Evolutionary conservation across 2,888 invertebrate genomes (phyloP).

Genomic region (Caradrina clavipalpis): DNA sequence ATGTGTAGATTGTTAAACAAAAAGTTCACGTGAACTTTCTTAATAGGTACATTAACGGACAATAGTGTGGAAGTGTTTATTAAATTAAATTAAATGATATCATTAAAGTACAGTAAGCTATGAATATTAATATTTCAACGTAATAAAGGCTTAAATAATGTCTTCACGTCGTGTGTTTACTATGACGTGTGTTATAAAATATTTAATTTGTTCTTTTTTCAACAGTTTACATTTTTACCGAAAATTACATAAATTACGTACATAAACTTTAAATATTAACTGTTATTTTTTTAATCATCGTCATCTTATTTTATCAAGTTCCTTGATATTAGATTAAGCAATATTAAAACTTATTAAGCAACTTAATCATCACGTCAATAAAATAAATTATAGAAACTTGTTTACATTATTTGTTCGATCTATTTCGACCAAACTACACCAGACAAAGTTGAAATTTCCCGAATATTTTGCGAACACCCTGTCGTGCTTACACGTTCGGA

Average conservation of each 20-base stretch:
- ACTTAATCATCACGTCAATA: too few species aligned
- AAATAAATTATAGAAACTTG: too few species aligned
- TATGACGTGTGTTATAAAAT: constrained; percentile 5
- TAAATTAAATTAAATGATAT: constrained; percentile 35
- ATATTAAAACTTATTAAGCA: too few species aligned
- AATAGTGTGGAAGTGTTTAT: constrained; percentile 34
- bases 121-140: constrained; percentile 36
- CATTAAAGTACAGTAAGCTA: constrained; percentile 33
- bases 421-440: constrained; percentile 12
- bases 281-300: not conserved
- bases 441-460: constrained; percentile 40
- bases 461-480: constrained; percentile 45
- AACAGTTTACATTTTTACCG: not conserved
- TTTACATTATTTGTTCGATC: constrained; percentile 5
- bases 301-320: too few species aligned
- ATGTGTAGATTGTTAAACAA: not conserved
- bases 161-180: constrained; percentile 3
- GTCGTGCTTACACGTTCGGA: constrained; percentile 58
- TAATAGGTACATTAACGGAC: not conserved
- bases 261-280: too few species aligned
- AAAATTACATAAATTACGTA: too few species aligned
- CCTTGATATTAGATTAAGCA: too few species aligned
- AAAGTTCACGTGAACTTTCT: not conserved
- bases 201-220: not conserved
- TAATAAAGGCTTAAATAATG: constrained; percentile 32